Conservation (phyloP, 1,140 invertebrate species). For the Platyura marginata region DNA sequence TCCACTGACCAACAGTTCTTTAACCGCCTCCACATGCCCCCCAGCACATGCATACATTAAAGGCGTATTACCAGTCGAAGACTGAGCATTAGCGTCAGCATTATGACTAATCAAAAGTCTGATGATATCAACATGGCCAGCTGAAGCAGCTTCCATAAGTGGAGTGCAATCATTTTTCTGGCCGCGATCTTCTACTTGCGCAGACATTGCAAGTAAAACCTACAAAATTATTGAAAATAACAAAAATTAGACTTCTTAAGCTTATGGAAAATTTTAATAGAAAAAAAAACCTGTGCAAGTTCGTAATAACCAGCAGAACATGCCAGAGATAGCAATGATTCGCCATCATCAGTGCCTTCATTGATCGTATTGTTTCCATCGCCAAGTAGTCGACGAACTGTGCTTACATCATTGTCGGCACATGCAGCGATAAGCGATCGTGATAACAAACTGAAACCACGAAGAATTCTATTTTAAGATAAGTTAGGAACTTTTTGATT, state of each 20-base stretch:
- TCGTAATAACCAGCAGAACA: slow-evolving; percentile 90
- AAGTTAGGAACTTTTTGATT: background rate
- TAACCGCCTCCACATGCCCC: slow-evolving; percentile 85
- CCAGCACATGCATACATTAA: slow-evolving; percentile 97
- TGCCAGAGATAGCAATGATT: slow-evolving; percentile 76
- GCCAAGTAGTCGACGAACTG: slow-evolving; percentile 71
- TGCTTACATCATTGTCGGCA: slow-evolving; percentile 79
- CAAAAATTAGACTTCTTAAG: background rate
- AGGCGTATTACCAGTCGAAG: slow-evolving; percentile 87
- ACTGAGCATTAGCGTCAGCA: slow-evolving; percentile 92
- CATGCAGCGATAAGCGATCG: slow-evolving; percentile 40
- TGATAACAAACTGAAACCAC: slow-evolving; percentile 17
- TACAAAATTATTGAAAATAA: slow-evolving; percentile 14
- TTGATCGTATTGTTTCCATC: slow-evolving; percentile 64
- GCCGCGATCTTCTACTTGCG: slow-evolving; percentile 90
- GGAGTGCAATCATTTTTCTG: slow-evolving; percentile 87
- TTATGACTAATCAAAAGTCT: slow-evolving; percentile 76
- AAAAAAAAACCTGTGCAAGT: slow-evolving; percentile 65
- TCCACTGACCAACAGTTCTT: slow-evolving; percentile 69
- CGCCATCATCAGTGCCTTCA: slow-evolving; percentile 85
- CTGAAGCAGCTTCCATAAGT: slow-evolving; percentile 90
- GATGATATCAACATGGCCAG: slow-evolving; percentile 89
- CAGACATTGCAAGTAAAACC: slow-evolving; percentile 90
- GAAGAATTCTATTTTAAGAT: background rate
- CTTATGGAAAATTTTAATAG: background rate